Evolutionary conservation across 2,797 vertebrate species (phyloP).

Genomic region (Acanthurus leucopareius): DNA sequence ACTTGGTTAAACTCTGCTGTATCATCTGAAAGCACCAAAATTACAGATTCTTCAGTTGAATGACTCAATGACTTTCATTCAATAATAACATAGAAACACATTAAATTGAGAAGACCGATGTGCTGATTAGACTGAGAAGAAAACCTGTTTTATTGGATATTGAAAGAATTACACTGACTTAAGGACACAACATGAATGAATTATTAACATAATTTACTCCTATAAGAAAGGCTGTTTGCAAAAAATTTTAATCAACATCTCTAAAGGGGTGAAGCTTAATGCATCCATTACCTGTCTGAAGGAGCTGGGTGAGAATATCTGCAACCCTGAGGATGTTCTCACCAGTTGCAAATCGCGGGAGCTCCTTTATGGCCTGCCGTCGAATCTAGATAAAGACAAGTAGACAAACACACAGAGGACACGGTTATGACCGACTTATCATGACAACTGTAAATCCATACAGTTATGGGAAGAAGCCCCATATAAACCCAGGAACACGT

Average conservation of each 20-base stretch:
- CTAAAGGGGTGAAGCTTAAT: neutral
- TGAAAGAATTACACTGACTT: neutral
- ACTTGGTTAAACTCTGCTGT: constrained; percentile 98
- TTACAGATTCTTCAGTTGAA: neutral
- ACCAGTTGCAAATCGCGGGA: constrained; percentile 97
- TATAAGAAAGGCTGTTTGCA: neutral
- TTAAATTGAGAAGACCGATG: neutral
- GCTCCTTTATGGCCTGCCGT: constrained; percentile 97
- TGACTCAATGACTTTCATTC: neutral
- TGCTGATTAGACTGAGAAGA: neutral
- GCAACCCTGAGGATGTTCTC: constrained; percentile 97
- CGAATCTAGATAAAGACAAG: constrained; percentile 88
- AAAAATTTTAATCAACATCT: neutral
- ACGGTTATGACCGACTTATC: neutral
- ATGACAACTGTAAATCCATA: neutral
- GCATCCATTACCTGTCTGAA: constrained; percentile 91
- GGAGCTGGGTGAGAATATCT: constrained; percentile 97
- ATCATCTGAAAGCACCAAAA: constrained; percentile 88
- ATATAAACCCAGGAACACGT: neutral
- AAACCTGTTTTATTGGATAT: neutral
- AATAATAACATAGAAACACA: neutral
- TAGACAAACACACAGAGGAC: neutral
- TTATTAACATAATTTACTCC: neutral
- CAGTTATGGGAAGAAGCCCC: neutral
- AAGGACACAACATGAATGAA: neutral